These are phyloP conservation scores for Crocuta crocuta DNA, from an alignment of 2,113 vertebrate genomes.

Conservation along the genomic window DNA sequence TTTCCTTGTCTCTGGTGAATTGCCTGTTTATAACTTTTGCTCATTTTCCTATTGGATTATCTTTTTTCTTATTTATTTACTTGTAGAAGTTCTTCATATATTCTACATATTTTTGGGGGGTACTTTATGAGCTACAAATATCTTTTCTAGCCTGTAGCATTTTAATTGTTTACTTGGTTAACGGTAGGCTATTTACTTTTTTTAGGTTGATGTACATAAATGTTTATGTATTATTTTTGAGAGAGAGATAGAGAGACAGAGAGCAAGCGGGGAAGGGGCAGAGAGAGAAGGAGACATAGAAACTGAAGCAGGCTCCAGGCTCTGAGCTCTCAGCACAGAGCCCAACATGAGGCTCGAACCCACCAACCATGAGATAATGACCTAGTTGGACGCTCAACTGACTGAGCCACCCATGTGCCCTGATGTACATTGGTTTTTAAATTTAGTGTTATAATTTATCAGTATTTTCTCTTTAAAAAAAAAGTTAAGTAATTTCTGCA, in stretches of 20 bases:
- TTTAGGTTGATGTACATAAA: background rate
- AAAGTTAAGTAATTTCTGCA: background rate
- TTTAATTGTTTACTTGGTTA: slow-evolving; percentile 12
- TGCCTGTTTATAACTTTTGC: background rate
- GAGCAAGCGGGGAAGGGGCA: too few relatives aligned
- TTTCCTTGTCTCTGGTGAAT: background rate
- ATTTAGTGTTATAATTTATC: background rate
- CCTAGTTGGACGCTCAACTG: too few relatives aligned
- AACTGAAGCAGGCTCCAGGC: too few relatives aligned
- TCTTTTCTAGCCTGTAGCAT: background rate
- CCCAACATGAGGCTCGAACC: too few relatives aligned
- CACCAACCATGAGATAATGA: too few relatives aligned
- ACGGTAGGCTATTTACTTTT: background rate
- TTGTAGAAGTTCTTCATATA: background rate
- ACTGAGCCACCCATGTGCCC: too few relatives aligned
- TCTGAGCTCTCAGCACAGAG: too few relatives aligned
- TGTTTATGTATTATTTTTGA: background rate
- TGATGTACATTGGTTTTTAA: background rate
- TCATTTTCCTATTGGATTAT: background rate
- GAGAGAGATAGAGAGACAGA: too few relatives aligned
- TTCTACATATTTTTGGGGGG: background rate
- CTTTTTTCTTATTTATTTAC: background rate
- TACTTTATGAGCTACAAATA: background rate
- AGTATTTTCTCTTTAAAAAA: background rate
- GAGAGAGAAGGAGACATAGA: too few relatives aligned